Percentiles rank a stretch among this genome's conserved stretches.
Evolutionary conservation across 2,888 invertebrate genomes (phyloP).

Genomic region (Boloria selene): DNA sequence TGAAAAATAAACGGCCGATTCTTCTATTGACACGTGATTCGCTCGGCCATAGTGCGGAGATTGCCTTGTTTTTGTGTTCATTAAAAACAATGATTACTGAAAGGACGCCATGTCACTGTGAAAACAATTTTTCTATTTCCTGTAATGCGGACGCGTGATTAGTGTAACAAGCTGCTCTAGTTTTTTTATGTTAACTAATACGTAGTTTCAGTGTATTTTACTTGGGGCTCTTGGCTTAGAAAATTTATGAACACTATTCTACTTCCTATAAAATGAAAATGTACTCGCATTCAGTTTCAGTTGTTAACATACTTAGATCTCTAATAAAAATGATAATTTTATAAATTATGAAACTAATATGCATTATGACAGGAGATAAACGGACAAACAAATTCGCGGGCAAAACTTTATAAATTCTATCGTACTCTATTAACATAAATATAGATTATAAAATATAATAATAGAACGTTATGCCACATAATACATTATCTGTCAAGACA

Average conservation of each 20-base stretch:
- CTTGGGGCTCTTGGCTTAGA: background rate
- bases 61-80: slow-evolving; percentile 43
- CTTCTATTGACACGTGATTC: slow-evolving; percentile 63
- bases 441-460: too few relatives aligned
- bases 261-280: background rate
- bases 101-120: slow-evolving; percentile 29
- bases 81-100: slow-evolving; percentile 35
- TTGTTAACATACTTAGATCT: too few relatives aligned
- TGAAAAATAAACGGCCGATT: slow-evolving; percentile 66
- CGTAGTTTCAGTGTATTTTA: background rate
- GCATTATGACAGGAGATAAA: too few relatives aligned
- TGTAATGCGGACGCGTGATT: slow-evolving; percentile 15
- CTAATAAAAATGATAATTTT: too few relatives aligned
- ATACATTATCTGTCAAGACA: background rate
- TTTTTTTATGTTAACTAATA: slow-evolving; percentile 15
- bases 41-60: slow-evolving; percentile 44
- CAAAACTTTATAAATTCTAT: too few relatives aligned
- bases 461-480: too few relatives aligned
- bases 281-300: background rate
- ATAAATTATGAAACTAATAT: too few relatives aligned
- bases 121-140: slow-evolving; percentile 29
- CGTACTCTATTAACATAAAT: too few relatives aligned
- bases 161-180: slow-evolving; percentile 18
- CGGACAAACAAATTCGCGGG: too few relatives aligned
- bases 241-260: background rate